Base-by-base conservation (phyloP, 2,888 invertebrate species). In the Cetonia aurata region DNA sequence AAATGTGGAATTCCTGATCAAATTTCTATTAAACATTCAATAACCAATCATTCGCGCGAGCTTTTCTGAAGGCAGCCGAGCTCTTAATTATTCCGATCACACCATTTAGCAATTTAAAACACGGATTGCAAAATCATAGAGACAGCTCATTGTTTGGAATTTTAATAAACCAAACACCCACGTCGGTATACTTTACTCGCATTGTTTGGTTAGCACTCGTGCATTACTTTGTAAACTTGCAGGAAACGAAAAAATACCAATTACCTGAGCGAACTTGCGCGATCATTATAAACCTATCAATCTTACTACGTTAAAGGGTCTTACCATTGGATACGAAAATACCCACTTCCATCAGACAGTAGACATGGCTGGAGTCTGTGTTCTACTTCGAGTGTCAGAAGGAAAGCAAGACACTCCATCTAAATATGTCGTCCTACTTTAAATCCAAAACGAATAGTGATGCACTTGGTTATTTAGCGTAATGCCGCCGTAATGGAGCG, bases 281-380 rank as follows among this genome's bases (percentile, higher is more conserved):
- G 9, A 37, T 37, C 37, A 10, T n/a, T 55, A 33, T n/a, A 33
- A 55, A 55, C 55, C 55, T 37, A 55, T 55, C 55, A 55, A 55
- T 55, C 55, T 55, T 55, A 33, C 12, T 12, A 2, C 33, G n/a
- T 55, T 55, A 55, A 33, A 25, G 12, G 33, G 13, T n/a, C 37
- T n/a, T 33, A 6, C 33, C 13, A 15, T n/a, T 1, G 37, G 1
- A 17, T 17, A 48, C 48, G 15, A 13, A 6, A 15, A 48, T 48
- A 17, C 48, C 17, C 48, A 48, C n/a, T n/a, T 4, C 6, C 13
- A 17, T 48, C 12, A 48, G 3, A 17, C 6, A 31, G 12, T n/a
- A 55, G 33, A 55, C 12, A 13, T 55, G 12, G 33, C 31, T n/a
- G 31, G 33, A 33, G 12, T 31, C 33, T 6, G 15, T 13, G 13